Conservation (phyloP, 1,140 invertebrate genomes). For the Muscidifurax raptorellus region DNA sequence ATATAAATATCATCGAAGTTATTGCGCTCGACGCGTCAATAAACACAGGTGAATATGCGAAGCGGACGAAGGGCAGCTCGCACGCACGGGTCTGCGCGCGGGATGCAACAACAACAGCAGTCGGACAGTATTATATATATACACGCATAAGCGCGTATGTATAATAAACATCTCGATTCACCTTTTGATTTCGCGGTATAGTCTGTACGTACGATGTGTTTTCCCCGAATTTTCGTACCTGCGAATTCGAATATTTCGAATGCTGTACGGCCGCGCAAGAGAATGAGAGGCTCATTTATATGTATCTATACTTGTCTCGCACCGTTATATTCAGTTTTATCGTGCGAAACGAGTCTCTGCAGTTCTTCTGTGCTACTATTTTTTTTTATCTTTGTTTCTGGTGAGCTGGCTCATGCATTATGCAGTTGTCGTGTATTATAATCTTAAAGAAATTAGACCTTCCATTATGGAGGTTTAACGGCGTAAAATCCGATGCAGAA, state of each 20-base stretch:
- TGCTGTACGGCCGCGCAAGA: no score
- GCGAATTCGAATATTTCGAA: neutral
- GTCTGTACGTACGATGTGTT: neutral
- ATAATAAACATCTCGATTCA: neutral
- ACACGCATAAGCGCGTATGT: no score
- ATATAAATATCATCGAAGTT: neutral
- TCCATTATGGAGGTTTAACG: no score
- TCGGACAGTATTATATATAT: neutral
- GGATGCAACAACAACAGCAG: slow-evolving; percentile 44
- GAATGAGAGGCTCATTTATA: no score
- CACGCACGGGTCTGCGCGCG: neutral
- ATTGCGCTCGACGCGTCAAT: slow-evolving; percentile 17
- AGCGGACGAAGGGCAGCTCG: neutral
- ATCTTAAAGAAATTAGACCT: no score
- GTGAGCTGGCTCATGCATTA: no score
- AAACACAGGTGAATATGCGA: slow-evolving; percentile 43
- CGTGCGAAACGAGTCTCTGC: neutral
- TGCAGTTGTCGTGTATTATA: no score
- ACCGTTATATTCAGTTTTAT: neutral
- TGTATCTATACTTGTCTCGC: no score
- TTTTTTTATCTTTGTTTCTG: no score
- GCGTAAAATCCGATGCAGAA: neutral
- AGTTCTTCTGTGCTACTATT: no score
- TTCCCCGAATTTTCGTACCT: slow-evolving; percentile 31
- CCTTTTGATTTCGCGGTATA: neutral